Conservation (phyloP, 2,888 invertebrate species). For the Drosophila tripunctata region DNA sequence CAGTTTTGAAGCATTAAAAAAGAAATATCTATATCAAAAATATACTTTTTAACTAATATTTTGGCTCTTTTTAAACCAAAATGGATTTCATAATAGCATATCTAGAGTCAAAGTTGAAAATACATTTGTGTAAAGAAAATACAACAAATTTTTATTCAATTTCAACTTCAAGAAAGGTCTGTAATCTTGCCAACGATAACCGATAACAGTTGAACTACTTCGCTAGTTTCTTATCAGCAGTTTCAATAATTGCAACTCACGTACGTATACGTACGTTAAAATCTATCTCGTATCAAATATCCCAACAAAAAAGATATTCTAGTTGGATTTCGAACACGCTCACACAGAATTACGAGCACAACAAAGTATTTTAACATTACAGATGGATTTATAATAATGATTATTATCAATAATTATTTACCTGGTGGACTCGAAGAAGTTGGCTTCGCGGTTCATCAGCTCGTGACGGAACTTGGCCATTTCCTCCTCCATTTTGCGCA, state of each 20-base stretch:
- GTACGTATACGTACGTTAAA: too few species aligned
- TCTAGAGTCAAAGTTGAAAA: too few species aligned
- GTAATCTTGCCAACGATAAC: background rate
- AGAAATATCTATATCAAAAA: too few species aligned
- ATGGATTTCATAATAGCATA: too few species aligned
- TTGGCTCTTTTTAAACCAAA: too few species aligned
- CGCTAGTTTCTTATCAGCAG: background rate
- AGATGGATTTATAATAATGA: background rate
- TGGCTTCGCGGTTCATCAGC: slow-evolving; percentile 95
- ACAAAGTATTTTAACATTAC: background rate
- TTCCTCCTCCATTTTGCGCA: slow-evolving; percentile 99
- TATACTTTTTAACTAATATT: too few species aligned
- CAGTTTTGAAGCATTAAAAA: too few species aligned
- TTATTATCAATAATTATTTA: slow-evolving; percentile 79
- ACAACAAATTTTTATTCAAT: background rate
- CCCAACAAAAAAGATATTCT: too few species aligned
- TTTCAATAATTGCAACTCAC: too few species aligned
- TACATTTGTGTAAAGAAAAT: too few species aligned
- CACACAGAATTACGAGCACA: background rate
- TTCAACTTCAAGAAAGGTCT: background rate
- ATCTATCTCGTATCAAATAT: background rate
- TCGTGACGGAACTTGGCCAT: slow-evolving; percentile 97
- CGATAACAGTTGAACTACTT: background rate
- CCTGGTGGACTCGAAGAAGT: slow-evolving; percentile 96
- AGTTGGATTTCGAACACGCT: background rate